Percentiles rank a stretch among this genome's conserved stretches.
Conservation (phyloP, 1,140 invertebrate genomes). For the Lasioglossum baleicum region DNA sequence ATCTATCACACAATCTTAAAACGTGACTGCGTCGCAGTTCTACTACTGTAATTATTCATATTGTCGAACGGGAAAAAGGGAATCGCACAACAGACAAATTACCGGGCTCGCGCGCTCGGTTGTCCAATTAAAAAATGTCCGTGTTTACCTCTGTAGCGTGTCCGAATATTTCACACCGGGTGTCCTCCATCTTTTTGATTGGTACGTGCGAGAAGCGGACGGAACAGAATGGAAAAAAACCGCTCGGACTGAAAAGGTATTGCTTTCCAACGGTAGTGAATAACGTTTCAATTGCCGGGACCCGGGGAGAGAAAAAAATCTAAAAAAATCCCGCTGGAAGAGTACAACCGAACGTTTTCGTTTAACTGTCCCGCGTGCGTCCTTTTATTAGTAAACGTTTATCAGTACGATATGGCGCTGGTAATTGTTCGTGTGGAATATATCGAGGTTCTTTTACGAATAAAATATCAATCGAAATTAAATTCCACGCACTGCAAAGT, state of each 20-base stretch:
- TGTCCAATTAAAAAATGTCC: background rate
- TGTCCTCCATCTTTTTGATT: slow-evolving; percentile 8
- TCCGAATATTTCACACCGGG: background rate
- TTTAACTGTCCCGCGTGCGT: background rate
- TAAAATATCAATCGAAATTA: too few relatives aligned
- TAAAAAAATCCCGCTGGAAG: background rate
- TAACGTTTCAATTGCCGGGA: slow-evolving; percentile 24
- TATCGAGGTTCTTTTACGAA: too few relatives aligned
- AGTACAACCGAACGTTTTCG: slow-evolving; percentile 6
- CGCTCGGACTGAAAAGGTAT: slow-evolving; percentile 13
- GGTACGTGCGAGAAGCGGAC: background rate
- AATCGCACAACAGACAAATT: too few relatives aligned
- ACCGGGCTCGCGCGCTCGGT: background rate
- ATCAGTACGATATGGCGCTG: background rate
- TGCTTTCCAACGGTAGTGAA: slow-evolving; percentile 19
- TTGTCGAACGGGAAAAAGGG: background rate
- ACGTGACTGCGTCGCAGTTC: too few relatives aligned
- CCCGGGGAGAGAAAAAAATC: background rate
- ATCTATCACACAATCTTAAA: too few relatives aligned
- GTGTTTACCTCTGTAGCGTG: background rate
- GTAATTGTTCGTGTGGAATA: too few relatives aligned
- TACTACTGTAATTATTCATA: background rate
- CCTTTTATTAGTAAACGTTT: background rate
- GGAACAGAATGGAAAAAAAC: background rate
- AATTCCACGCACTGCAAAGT: too few relatives aligned